These are phyloP conservation scores for Phymorhynchus buccinoides DNA, from an alignment of 1,140 invertebrate species.

Conservation along the genomic window DNA sequence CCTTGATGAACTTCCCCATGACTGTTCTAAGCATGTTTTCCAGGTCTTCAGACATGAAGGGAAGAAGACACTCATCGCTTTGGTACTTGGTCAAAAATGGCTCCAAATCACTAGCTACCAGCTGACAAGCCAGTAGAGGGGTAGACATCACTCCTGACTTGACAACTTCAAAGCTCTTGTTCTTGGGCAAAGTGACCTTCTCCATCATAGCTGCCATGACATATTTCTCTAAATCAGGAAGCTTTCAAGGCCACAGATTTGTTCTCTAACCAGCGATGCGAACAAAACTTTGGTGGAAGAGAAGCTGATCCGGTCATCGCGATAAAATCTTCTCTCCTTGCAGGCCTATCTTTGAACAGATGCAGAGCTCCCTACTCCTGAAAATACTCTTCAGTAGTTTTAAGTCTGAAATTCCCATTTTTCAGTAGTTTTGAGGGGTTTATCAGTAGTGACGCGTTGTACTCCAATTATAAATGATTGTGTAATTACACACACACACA, in stretches of 20 bases:
- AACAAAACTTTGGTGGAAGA: background rate
- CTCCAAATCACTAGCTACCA: background rate
- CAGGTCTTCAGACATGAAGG: background rate
- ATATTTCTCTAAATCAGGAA: background rate
- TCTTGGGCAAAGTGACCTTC: background rate
- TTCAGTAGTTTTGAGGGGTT: no score
- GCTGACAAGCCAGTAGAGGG: background rate
- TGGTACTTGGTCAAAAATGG: background rate
- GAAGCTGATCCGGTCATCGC: background rate
- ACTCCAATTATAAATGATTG: no score
- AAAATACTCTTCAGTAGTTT: no score
- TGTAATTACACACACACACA: no score
- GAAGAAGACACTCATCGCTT: background rate
- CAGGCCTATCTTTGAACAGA: background rate
- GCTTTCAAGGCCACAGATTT: background rate
- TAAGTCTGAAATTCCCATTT: no score
- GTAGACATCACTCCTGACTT: background rate
- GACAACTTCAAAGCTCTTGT: conserved; percentile 7
- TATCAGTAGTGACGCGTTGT: no score
- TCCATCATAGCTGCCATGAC: background rate
- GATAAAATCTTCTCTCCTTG: background rate
- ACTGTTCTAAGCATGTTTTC: background rate
- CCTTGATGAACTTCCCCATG: background rate
- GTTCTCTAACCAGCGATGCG: background rate
- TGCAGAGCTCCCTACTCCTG: no score